Conservation (phyloP, 2,113 vertebrate species). For the Cololabis saira region DNA sequence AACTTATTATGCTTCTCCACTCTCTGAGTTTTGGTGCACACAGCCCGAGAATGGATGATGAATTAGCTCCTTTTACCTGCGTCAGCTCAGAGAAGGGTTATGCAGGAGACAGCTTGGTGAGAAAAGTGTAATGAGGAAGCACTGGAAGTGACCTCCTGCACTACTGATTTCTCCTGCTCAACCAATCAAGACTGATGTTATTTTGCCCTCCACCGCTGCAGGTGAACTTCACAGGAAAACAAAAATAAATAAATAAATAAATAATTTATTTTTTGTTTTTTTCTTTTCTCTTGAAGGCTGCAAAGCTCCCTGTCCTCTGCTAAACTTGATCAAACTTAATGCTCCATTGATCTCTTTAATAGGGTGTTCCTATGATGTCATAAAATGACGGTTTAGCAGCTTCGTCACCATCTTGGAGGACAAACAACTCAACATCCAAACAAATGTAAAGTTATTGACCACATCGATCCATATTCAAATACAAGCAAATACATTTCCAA, state of each 20-base stretch:
- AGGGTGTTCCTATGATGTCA: too few relatives aligned
- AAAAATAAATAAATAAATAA: too few relatives aligned
- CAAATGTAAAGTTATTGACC: too few relatives aligned
- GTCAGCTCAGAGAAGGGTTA: constrained; percentile 55
- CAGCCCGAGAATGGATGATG: constrained; percentile 54
- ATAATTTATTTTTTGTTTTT: constrained; percentile 61
- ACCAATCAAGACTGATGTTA: constrained; percentile 48
- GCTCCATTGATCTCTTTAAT: constrained; percentile 25
- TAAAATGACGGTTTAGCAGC: too few relatives aligned
- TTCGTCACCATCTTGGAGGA: too few relatives aligned
- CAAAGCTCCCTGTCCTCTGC: constrained; percentile 51
- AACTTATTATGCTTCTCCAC: constrained; percentile 66
- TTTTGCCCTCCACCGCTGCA: constrained; percentile 43
- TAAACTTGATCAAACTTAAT: constrained; percentile 59
- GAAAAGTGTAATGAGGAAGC: constrained; percentile 65
- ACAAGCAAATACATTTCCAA: too few relatives aligned
- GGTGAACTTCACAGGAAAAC: constrained; percentile 48
- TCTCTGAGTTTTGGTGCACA: constrained; percentile 60
- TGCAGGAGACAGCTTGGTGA: constrained; percentile 39
- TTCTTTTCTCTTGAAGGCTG: constrained; percentile 54
- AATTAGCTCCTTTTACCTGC: constrained; percentile 66
- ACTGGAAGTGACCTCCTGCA: constrained; percentile 15
- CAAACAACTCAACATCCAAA: too few relatives aligned
- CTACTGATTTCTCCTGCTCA: constrained; percentile 38
- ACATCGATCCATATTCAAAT: too few relatives aligned